Percentiles rank a stretch among this genome's conserved stretches.
Conservation (phyloP, 2,113 vertebrate species). For the Petrocephalus microphthalmus region DNA sequence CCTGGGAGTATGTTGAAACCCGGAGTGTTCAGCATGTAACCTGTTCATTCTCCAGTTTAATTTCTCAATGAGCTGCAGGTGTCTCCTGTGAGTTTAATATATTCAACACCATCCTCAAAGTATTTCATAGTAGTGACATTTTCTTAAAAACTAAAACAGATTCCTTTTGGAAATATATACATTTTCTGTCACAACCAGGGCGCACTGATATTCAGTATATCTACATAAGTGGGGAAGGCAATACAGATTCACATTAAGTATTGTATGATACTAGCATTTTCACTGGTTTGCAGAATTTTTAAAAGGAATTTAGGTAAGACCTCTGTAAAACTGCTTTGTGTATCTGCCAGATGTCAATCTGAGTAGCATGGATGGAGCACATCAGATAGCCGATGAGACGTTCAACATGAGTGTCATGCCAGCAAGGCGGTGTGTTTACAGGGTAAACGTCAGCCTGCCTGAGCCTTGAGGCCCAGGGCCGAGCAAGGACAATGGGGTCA, state of each 20-base stretch:
- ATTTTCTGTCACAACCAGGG: not conserved
- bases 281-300: not conserved
- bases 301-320: not conserved
- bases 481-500: not conserved
- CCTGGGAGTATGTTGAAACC: not conserved
- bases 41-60: not conserved
- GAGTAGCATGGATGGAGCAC: not conserved
- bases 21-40: not conserved
- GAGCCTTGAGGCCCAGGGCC: not conserved
- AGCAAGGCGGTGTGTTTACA: not conserved
- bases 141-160: not conserved
- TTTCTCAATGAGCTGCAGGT: not conserved
- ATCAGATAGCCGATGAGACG: not conserved
- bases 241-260: not conserved
- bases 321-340: too few species aligned
- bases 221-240: not conserved
- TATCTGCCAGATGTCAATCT: not conserved
- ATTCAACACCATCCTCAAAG: not conserved
- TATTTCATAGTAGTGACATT: not conserved
- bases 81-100: not conserved
- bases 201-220: not conserved
- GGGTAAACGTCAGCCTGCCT: not conserved
- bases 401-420: not conserved
- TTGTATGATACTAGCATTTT: not conserved
- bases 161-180: not conserved